Evolutionary conservation across 2,113 vertebrate genomes (phyloP).

Genomic region (Haliaeetus leucogaster): DNA sequence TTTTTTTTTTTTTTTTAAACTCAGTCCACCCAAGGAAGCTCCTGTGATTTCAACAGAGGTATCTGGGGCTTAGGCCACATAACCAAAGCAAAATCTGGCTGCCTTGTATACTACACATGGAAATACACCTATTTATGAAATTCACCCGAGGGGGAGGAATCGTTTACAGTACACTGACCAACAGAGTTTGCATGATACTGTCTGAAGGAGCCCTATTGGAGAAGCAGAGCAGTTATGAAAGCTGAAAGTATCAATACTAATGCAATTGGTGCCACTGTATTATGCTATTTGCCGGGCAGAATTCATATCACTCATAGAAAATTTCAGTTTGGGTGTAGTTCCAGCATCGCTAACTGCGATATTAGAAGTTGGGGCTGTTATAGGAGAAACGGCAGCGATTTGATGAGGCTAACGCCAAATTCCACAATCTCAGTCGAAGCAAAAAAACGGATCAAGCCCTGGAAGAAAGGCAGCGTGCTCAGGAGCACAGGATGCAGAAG

Average conservation of each 20-base stretch:
- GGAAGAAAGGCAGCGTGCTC: neutral
- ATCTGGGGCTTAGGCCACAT: neutral
- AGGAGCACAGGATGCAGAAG: neutral
- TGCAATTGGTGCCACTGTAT: neutral
- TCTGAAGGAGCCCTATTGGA: neutral
- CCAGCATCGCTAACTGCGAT: neutral
- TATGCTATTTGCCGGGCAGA: neutral
- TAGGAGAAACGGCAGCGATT: neutral
- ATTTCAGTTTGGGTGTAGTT: neutral
- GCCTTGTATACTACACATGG: neutral
- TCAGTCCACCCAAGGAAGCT: neutral
- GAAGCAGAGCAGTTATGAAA: neutral
- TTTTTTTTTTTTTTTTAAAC: neutral
- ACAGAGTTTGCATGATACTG: neutral
- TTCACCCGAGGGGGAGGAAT: neutral
- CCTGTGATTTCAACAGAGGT: neutral
- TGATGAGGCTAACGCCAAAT: neutral
- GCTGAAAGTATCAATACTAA: conserved; percentile 34
- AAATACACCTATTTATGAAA: conserved; percentile 1
- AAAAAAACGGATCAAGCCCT: fast-evolving
- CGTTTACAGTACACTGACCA: neutral
- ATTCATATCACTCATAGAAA: neutral
- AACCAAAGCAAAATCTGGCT: neutral
- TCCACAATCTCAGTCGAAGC: neutral
- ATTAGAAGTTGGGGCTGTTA: neutral